These are phyloP conservation scores for Recurvirostra avosetta DNA, from an alignment of 2,113 vertebrate species.

Conservation along the genomic window DNA sequence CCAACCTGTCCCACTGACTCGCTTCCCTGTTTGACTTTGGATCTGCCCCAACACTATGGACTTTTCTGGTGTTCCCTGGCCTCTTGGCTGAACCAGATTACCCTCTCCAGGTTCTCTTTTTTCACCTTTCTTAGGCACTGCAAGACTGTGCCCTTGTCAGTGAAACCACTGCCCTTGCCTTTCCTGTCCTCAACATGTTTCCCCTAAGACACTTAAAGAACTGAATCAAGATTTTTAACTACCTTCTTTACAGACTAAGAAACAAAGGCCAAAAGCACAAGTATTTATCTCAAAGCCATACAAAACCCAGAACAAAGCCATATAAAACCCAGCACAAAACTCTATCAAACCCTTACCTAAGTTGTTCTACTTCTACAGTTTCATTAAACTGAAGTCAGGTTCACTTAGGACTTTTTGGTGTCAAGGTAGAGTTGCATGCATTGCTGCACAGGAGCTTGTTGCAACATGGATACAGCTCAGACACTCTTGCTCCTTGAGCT, in stretches of 20 bases:
- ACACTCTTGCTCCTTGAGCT: background rate
- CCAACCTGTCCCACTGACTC: background rate
- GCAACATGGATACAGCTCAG: background rate
- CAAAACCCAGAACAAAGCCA: background rate
- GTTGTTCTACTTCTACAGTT: background rate
- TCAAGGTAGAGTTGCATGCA: background rate
- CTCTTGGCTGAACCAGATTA: background rate
- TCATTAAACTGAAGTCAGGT: background rate
- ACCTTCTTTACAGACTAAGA: background rate
- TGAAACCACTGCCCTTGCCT: background rate
- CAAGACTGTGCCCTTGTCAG: background rate
- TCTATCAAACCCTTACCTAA: background rate
- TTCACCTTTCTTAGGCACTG: background rate
- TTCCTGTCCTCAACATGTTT: background rate
- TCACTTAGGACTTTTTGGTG: background rate
- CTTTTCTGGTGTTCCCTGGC: background rate
- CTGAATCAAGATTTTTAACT: background rate
- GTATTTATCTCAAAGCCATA: background rate
- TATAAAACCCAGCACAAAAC: background rate
- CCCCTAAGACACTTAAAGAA: background rate
- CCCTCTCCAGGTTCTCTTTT: background rate
- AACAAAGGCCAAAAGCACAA: background rate
- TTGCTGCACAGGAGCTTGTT: rapidly evolving
- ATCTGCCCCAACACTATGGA: background rate
- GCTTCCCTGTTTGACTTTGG: background rate